phyloP scores from a whole-genome alignment of 2,113 vertebrate genomes.

The Laterallus jamaicensis region DNA sequence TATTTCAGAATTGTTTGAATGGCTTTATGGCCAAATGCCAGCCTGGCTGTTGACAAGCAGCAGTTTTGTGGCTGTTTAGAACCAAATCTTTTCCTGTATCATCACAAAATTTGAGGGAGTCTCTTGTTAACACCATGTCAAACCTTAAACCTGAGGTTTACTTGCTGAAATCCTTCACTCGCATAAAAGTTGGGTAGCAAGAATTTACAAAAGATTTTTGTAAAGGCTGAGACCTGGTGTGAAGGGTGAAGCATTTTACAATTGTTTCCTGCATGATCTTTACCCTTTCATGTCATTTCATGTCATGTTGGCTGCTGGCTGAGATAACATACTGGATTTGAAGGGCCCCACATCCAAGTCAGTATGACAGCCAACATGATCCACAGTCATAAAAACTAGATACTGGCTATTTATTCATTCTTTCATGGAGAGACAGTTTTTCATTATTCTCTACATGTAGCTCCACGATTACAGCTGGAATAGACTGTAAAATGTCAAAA shows the following conservation, averaged over 20 bases:
- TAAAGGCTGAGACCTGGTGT: not conserved
- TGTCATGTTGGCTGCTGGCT: not conserved
- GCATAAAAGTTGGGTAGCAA: not conserved
- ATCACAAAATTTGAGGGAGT: not conserved
- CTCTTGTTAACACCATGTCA: conserved; percentile 18
- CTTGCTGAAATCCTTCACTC: not conserved
- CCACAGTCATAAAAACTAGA: not conserved
- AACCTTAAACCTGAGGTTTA: not conserved
- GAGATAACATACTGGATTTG: not conserved
- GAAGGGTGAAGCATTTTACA: not conserved
- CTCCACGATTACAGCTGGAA: not conserved
- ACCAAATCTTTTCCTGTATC: not conserved
- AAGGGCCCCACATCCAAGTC: not conserved
- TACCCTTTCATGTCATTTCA: not conserved
- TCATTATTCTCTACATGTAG: not conserved
- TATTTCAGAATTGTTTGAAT: not conserved
- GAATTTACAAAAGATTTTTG: not conserved
- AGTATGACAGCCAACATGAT: not conserved
- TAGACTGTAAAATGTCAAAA: not conserved
- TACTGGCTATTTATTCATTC: not conserved
- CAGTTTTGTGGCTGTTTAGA: not conserved
- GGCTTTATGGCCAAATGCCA: not conserved
- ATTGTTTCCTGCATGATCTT: not conserved
- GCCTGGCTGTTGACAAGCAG: not conserved
- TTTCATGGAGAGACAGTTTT: not conserved